These are phyloP conservation scores for Ricordea florida DNA, from an alignment of 92 coral and sea anemone species.

Conservation along the genomic window DNA sequence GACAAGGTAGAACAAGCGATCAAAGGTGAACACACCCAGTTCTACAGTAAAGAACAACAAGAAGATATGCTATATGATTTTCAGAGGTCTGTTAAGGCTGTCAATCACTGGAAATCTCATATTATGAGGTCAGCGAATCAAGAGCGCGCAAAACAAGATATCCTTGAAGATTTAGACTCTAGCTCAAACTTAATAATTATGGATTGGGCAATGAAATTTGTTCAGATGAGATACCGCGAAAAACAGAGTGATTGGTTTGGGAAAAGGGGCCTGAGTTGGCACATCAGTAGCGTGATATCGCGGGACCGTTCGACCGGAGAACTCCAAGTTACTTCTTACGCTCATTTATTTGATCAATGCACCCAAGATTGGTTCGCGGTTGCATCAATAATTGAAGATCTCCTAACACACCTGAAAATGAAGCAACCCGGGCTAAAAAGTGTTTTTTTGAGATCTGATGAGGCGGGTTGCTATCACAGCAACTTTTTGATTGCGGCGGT, in stretches of 20 bases:
- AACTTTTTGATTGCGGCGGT: too few relatives aligned
- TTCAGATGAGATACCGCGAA: not conserved
- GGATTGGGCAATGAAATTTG: constrained; percentile 22
- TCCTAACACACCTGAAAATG: too few relatives aligned
- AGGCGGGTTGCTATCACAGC: constrained; percentile 3
- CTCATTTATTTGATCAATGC: too few relatives aligned
- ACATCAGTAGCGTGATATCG: constrained; percentile 26
- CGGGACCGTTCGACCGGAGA: not conserved
- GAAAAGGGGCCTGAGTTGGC: constrained; percentile 25
- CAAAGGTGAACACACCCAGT: not conserved
- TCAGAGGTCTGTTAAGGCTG: not conserved
- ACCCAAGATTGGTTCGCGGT: too few relatives aligned
- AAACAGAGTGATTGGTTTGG: too few relatives aligned
- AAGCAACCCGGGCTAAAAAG: not conserved
- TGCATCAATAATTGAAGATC: too few relatives aligned
- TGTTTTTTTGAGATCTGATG: constrained; percentile 1
- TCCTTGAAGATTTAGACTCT: constrained; percentile 10
- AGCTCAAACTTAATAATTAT: constrained; percentile 4
- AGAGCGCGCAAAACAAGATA: constrained; percentile 37
- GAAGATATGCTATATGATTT: constrained; percentile 39
- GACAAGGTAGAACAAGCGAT: constrained; percentile 10
- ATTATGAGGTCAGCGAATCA: constrained; percentile 39
- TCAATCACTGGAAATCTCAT: constrained; percentile 38
- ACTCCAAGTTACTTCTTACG: constrained; percentile 19
- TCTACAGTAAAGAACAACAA: too few relatives aligned